These are phyloP conservation scores for Mythimna impura DNA, from an alignment of 2,888 invertebrate genomes.

Conservation along the genomic window DNA sequence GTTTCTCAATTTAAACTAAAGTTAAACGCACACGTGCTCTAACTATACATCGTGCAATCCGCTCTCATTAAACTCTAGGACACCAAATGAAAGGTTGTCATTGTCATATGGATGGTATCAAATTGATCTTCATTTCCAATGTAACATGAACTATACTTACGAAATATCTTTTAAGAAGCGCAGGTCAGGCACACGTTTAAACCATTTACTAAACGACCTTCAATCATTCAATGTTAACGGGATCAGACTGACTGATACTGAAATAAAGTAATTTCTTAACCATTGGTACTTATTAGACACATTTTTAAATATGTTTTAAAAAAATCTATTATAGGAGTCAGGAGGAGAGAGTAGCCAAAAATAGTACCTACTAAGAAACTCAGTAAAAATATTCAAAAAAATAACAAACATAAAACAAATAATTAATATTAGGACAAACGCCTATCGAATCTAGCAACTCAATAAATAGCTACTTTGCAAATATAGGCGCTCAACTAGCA, in stretches of 20 bases:
- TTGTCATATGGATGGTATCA: conserved; percentile 26
- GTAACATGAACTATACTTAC: conserved; percentile 33
- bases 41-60: conserved; percentile 8
- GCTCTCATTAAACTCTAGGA: conserved; percentile 47
- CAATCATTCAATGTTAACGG: conserved; percentile 27
- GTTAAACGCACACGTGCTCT: background rate
- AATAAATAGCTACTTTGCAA: no score
- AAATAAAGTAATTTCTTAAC: background rate
- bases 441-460: no score
- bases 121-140: conserved; percentile 34
- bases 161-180: conserved; percentile 9
- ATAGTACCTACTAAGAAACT: no score
- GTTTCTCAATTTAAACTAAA: background rate
- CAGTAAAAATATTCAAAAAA: no score
- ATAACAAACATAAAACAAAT: no score
- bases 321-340: no score
- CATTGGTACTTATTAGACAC: no score
- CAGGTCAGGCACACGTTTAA: conserved; percentile 25
- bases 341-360: no score
- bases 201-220: conserved; percentile 23
- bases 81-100: conserved; percentile 40
- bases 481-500: no score
- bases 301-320: no score
- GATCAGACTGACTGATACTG: background rate
- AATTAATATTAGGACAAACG: no score